Evolutionary conservation across 2,797 vertebrate species (phyloP).

Genomic region (Erethizon dorsatum): DNA sequence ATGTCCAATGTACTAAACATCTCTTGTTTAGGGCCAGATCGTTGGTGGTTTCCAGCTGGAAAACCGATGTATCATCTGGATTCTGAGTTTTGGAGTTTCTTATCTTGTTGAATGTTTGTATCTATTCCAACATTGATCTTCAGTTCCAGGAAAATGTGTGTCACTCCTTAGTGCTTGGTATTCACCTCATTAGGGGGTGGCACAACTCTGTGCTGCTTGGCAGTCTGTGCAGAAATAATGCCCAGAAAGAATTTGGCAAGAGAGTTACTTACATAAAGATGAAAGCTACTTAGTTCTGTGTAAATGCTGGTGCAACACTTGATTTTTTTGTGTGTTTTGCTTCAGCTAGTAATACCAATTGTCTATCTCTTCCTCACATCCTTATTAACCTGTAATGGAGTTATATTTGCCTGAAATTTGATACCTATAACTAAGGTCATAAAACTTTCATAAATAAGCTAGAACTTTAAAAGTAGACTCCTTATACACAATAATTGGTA

Average conservation of each 20-base stretch:
- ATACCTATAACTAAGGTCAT: not conserved
- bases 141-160: slow-evolving; percentile 11
- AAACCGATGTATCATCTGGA: not conserved
- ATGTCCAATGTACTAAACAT: not conserved
- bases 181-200: not conserved
- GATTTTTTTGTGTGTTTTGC: not conserved
- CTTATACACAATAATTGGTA: not conserved
- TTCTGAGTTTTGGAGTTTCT: slow-evolving; percentile 26
- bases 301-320: not conserved
- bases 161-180: not conserved
- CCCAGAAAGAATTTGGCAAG: slow-evolving; percentile 27
- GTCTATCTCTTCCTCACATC: not conserved
- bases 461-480: not conserved
- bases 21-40: not conserved
- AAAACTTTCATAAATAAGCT: slow-evolving; percentile 41
- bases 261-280: slow-evolving; percentile 43
- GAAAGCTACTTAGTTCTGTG: not conserved
- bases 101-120: not conserved
- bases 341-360: not conserved
- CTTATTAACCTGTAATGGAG: not conserved
- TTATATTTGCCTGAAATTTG: slow-evolving; percentile 16
- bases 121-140: not conserved
- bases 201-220: slow-evolving; percentile 5
- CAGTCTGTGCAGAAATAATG: not conserved
- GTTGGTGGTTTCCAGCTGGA: not conserved